Evolutionary conservation across 2,797 vertebrate genomes (phyloP).

Genomic region (Sebastes trivittatus): DNA sequence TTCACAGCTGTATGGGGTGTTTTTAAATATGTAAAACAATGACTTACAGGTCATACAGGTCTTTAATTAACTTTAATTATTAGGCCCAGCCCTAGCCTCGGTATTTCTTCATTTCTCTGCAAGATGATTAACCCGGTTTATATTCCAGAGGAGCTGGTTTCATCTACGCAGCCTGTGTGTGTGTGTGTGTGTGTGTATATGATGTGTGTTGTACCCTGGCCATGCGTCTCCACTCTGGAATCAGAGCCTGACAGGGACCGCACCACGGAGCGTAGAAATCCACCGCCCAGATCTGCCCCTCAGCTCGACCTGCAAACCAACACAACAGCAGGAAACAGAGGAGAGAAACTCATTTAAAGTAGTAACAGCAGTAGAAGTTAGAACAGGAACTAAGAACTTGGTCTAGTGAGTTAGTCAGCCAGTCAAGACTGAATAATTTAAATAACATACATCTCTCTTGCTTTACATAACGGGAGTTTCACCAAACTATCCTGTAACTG

Average conservation of each 20-base stretch:
- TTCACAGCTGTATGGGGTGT: background rate
- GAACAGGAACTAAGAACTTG: background rate
- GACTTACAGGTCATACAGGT: background rate
- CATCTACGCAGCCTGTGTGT: background rate
- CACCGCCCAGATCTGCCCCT: slow-evolving; percentile 89
- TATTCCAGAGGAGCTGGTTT: background rate
- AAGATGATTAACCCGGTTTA: background rate
- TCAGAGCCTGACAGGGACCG: slow-evolving; percentile 93
- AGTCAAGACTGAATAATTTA: background rate
- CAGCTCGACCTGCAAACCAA: slow-evolving; percentile 46
- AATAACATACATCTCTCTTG: background rate
- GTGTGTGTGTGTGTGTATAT: background rate
- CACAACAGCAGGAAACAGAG: background rate
- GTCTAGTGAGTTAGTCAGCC: background rate
- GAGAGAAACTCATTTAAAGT: background rate
- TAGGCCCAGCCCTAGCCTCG: background rate
- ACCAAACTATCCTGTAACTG: background rate
- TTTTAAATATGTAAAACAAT: background rate
- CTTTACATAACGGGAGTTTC: background rate
- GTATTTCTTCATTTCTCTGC: background rate
- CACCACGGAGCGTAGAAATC: slow-evolving; percentile 98
- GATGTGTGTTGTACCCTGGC: slow-evolving; percentile 85
- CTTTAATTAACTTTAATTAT: background rate
- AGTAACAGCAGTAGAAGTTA: background rate
- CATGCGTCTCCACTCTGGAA: slow-evolving; percentile 98